phyloP scores from a whole-genome alignment of 2,888 invertebrate species.

The Philereme transversata region DNA sequence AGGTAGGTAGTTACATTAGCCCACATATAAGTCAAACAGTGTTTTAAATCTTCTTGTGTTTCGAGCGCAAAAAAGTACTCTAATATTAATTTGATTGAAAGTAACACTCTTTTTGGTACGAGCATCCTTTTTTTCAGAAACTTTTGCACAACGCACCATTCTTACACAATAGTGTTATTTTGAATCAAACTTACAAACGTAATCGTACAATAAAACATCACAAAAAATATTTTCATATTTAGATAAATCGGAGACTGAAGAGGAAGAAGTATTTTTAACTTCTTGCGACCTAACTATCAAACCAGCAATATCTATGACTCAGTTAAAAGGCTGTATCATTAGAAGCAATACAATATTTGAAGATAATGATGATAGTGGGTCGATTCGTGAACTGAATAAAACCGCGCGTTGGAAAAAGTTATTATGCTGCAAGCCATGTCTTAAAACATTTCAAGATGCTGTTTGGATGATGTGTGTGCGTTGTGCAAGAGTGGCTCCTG shows the following conservation, averaged over 20 bases:
- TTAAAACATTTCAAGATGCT: constrained; percentile 46
- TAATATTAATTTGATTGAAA: constrained; percentile 46
- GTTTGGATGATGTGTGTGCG: constrained; percentile 70
- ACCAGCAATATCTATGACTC: constrained; percentile 45
- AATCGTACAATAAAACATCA: constrained; percentile 11
- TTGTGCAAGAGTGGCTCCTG: constrained; percentile 62
- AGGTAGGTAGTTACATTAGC: neutral
- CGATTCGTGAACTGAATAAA: constrained; percentile 25
- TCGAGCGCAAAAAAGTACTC: no score
- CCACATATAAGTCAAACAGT: constrained; percentile 51
- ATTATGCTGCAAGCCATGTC: constrained; percentile 56
- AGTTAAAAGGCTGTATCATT: constrained; percentile 60
- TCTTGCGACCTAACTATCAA: constrained; percentile 63
- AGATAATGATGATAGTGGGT: constrained; percentile 37
- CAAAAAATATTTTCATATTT: constrained; percentile 34
- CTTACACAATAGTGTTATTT: constrained; percentile 64
- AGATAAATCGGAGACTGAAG: constrained; percentile 55
- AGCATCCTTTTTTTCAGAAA: constrained; percentile 41
- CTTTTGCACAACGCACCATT: constrained; percentile 61
- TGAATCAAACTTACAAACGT: constrained; percentile 38
- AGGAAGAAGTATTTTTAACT: constrained; percentile 62
- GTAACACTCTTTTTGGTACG: constrained; percentile 63
- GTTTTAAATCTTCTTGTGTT: constrained; percentile 35
- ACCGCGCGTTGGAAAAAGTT: constrained; percentile 55
- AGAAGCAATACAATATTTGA: constrained; percentile 50